These are phyloP conservation scores for Meteorus sp. DNA, from an alignment of 1,140 invertebrate species.

Conservation along the genomic window DNA sequence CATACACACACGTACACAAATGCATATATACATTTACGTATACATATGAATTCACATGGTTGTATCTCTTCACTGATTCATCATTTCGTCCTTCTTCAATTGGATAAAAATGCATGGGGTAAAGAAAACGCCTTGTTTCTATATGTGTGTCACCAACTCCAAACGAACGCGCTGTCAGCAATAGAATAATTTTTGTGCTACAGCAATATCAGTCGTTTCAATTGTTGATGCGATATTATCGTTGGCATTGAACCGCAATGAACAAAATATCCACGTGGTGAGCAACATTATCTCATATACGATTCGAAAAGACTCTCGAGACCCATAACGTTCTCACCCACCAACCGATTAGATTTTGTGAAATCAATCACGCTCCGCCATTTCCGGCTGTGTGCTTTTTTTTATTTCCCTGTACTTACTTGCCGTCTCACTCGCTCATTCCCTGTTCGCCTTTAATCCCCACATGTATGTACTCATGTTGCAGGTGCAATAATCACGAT, in stretches of 20 bases:
- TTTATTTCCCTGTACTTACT: too few species aligned
- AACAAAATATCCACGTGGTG: constrained; percentile 1
- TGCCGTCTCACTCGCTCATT: background rate
- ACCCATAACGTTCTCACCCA: background rate
- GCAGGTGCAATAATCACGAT: background rate
- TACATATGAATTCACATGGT: too few species aligned
- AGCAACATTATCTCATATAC: constrained; percentile 2
- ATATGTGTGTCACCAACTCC: background rate
- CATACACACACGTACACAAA: too few species aligned
- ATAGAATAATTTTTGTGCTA: background rate
- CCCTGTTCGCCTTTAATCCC: background rate
- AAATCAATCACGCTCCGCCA: constrained; percentile 22
- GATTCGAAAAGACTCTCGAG: background rate
- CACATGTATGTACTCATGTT: background rate
- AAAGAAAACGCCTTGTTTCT: constrained; percentile 24
- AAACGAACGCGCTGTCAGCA: constrained; percentile 2
- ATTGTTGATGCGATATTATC: background rate
- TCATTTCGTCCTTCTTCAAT: background rate
- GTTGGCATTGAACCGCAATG: background rate
- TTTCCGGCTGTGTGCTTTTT: constrained; percentile 12
- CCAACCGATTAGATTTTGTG: background rate
- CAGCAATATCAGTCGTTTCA: background rate
- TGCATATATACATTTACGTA: too few species aligned
- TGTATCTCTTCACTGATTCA: too few species aligned
- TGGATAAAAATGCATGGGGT: background rate